Evolutionary conservation across 92 coral and sea anemone species (phyloP), one percentile per base, ranked within the genome.

Genomic region (Galaxea fascicularis): DNA sequence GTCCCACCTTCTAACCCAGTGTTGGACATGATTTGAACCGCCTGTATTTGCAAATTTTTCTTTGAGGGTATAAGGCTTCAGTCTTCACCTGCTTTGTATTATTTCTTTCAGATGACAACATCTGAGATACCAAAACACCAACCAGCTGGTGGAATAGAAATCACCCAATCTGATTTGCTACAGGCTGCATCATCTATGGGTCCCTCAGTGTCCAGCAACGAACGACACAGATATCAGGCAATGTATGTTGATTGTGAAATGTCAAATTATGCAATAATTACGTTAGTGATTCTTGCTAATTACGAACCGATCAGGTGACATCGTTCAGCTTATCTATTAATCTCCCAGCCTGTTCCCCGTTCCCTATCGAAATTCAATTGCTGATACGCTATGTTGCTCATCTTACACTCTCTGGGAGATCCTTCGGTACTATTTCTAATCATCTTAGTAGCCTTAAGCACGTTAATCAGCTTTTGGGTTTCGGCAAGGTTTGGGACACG

Each of bases 171-270:
- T 47, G 98, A 95, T 85, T 85, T 95, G 53, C 85, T 86, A 62
- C 83, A 82, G 66, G 93, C 95, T 21, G 89, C 87, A 4, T 52
- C 79, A 28, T 45, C 90, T 9, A 92, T 90, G 93, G 92, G 85
- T 18, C 98, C 98, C 35, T 95, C 98, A 4, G 98, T 95, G 49
- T 93, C 98, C 8, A 90, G 86, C 28, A 87, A 31, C 12, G 98
- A 95, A 78, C 76, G 98, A 54, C 85, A 79, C 11, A 79, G 80
- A 77, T 95, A 95, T 60, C 88, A 90, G 73, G 77, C 87, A n/a
- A 89, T 93, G 97, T 93, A 90, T 85, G 97, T 93, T 44, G 2
- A 35, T 35, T 35, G 41, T 35, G n/a, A 35, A 35, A 35, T 35
- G 41, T 35, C 41, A 35, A 35, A 35, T 35, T 35, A 6, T n/a